phyloP scores from a whole-genome alignment of 2,797 vertebrate genomes.

The Pseudochromis fuscus region DNA sequence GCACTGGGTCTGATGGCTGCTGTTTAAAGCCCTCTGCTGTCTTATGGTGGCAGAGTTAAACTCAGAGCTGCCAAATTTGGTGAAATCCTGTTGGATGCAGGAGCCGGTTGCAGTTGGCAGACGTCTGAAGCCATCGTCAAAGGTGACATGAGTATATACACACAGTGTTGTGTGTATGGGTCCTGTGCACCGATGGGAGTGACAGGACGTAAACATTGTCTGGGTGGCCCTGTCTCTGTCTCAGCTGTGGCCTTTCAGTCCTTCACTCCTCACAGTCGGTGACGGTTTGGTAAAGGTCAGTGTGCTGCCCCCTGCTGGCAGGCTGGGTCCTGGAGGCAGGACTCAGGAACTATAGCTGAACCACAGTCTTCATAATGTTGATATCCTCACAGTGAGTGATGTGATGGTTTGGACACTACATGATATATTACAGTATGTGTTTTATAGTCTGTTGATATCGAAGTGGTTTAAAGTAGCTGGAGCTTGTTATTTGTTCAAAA shows the following conservation, averaged over 20 bases:
- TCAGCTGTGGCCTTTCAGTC: slow-evolving; percentile 62
- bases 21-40: slow-evolving; percentile 57
- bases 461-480: too few relatives aligned
- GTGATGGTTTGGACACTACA: too few relatives aligned
- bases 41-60: slow-evolving; percentile 42
- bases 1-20: slow-evolving; percentile 29
- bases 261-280: slow-evolving; percentile 25
- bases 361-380: too few relatives aligned
- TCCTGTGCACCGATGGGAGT: slow-evolving; percentile 47
- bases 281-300: slow-evolving; percentile 15
- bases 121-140: slow-evolving; percentile 52
- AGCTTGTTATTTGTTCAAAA: too few relatives aligned
- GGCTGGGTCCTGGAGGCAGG: too few relatives aligned
- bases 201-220: slow-evolving; percentile 73
- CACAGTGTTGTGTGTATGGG: slow-evolving; percentile 63
- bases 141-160: slow-evolving; percentile 79
- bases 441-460: too few relatives aligned
- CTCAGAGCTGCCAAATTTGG: slow-evolving; percentile 68
- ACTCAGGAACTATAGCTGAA: too few relatives aligned
- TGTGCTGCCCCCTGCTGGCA: slow-evolving; percentile 31
- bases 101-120: slow-evolving; percentile 62
- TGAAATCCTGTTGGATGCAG: slow-evolving; percentile 50
- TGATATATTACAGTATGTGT: too few relatives aligned
- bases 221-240: slow-evolving; percentile 72
- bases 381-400: too few relatives aligned